Base-by-base conservation (phyloP, 2,888 invertebrate species). In the Meghimatium bilineatum region DNA sequence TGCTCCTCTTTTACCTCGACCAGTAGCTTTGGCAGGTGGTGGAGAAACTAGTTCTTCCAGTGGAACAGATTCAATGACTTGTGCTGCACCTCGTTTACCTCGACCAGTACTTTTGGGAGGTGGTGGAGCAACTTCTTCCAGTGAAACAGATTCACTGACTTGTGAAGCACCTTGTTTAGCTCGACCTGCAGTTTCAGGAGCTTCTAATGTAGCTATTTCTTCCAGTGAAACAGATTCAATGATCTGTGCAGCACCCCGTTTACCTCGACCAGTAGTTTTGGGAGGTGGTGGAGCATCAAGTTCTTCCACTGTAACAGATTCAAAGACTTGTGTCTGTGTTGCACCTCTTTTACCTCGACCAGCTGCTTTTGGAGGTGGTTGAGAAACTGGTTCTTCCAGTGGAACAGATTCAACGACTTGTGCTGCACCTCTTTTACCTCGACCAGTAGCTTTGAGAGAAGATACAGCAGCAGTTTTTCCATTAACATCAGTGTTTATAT, bases 21-120 rank as follows among this genome's bases (percentile, higher is more conserved):
- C 26, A 38, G 56, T 26, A 69, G 80, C 12, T 69, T 67, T 67
- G 26, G 44, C 20, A 60, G 80, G 72, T 36, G 80, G 56, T 49
- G 79, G 29, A 38, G 49, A 29, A 23, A 69, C 12, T 6, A n/a
- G 26, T 29, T 12, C 63, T 6, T 34, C 76, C 14, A 32, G 20
- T 20, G 32, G 5, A 29, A 34, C 23, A 34, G 60, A 23, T 38
- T 78, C 60, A 1, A 1, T 34, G 34, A 14, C 23, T 32, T 34
- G 36, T 34, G 36, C 2, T 67, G 34, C 34, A n/a, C 26, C n/a
- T 2, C 32, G 63, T 63, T 66, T 74, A 36, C 75, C 63, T 44
- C 63, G 74, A 38, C 29, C 49, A 71, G 23, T n/a, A 52, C 26
- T 3, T 52, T 69, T 71, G 26, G 71, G 44, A 10, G 60, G 60